Conservation (phyloP, 2,113 vertebrate genomes). For the Peromyscus maniculatus region DNA sequence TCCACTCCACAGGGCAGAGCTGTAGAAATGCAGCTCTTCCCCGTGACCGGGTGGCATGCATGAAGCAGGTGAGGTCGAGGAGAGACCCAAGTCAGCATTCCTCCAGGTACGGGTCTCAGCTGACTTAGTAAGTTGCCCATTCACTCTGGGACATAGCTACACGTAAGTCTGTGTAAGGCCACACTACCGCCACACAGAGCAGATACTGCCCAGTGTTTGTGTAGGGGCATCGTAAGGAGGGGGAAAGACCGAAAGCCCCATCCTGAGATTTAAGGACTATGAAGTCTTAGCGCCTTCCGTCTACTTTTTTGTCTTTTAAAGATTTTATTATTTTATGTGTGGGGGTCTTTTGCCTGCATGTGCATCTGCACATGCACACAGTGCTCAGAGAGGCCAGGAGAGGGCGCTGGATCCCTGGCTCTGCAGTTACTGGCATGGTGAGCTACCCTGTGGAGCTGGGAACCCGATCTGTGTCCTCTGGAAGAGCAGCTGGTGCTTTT, state of each 20-base stretch:
- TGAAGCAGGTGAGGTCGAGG: neutral
- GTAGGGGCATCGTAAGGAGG: too few relatives aligned
- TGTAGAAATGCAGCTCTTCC: neutral
- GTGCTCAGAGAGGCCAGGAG: neutral
- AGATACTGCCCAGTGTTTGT: neutral
- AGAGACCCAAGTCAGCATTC: constrained; percentile 2
- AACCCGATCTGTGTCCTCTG: neutral
- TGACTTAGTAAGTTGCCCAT: neutral
- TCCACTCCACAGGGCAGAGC: neutral
- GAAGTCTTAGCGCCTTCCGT: constrained; percentile 23
- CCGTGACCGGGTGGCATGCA: neutral
- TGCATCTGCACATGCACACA: neutral
- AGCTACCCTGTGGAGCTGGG: neutral
- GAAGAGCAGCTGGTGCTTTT: neutral
- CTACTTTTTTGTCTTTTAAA: neutral
- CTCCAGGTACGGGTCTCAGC: neutral
- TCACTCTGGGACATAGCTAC: neutral
- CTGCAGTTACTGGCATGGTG: neutral
- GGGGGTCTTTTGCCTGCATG: neutral
- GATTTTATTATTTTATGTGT: neutral
- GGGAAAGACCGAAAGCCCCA: neutral
- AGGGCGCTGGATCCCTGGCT: neutral
- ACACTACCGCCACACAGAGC: neutral
- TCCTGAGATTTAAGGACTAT: neutral
- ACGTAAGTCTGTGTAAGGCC: neutral